Percentiles rank a stretch among this genome's conserved stretches.
phyloP scores from a whole-genome alignment of 2,113 vertebrate species.

The Toxotes jaculatrix region DNA sequence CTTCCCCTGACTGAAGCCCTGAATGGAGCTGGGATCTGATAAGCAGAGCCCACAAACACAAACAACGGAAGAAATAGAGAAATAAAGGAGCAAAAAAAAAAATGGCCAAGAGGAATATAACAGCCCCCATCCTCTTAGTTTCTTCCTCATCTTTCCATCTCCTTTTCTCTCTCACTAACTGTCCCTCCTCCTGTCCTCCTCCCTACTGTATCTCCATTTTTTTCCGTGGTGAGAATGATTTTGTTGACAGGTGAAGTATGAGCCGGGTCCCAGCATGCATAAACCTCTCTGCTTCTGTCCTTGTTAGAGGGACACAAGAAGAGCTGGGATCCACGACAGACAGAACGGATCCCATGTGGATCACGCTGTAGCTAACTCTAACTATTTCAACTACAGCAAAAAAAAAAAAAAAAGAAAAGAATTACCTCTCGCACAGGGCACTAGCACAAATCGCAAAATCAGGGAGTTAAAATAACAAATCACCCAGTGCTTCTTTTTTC shows the following conservation, averaged over 20 bases:
- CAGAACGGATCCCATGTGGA: conserved; percentile 12
- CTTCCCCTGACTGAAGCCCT: conserved; percentile 72
- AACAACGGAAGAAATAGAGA: conserved; percentile 73
- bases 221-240: conserved; percentile 65
- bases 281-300: conserved; percentile 55
- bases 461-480: conserved; percentile 38
- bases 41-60: conserved; percentile 78
- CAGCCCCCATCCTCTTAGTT: conserved; percentile 42
- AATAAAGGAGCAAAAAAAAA: conserved; percentile 61
- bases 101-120: conserved; percentile 55
- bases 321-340: conserved; percentile 36
- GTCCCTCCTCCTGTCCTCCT: conserved; percentile 27
- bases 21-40: conserved; percentile 80
- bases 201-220: conserved; percentile 41
- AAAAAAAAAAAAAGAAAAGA: not conserved
- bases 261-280: conserved; percentile 61
- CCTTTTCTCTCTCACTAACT: conserved; percentile 27
- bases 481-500: not conserved
- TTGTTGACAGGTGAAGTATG: conserved; percentile 80
- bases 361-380: conserved; percentile 1
- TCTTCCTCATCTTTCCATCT: conserved; percentile 44
- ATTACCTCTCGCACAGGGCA: not conserved
- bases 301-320: conserved; percentile 59
- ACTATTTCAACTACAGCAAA: not conserved
- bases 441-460: conserved; percentile 5